A percentile compares a stretch with the other conserved stretches of the same genome.
Conservation (phyloP, 2,113 vertebrate species). For the Nothocercus julius region DNA sequence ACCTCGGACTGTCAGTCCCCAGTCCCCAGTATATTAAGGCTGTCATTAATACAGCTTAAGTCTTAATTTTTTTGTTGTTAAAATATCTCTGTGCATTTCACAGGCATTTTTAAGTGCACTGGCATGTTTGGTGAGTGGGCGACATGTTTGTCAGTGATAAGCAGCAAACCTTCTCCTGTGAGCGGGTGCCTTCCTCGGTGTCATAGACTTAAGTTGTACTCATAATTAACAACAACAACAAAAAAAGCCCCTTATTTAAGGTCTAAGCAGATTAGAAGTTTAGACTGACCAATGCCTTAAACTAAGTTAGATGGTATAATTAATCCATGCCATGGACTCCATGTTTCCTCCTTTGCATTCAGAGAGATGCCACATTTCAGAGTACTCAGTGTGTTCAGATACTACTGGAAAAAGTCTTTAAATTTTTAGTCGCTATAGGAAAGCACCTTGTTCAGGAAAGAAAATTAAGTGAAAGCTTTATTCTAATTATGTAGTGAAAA, state of each 20-base stretch:
- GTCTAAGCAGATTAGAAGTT: not conserved
- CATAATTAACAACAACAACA: not conserved
- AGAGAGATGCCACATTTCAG: not conserved
- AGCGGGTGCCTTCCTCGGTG: not conserved
- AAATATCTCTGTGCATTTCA: not conserved
- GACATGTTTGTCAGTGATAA: not conserved
- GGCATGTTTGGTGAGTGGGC: rapidly evolving
- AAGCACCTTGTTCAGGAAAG: not conserved
- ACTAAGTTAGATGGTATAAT: not conserved
- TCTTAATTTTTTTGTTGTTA: not conserved
- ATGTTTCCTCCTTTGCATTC: not conserved
- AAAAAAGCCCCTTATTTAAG: not conserved
- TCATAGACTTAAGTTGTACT: not conserved
- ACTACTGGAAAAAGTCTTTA: not conserved
- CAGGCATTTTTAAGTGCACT: not conserved
- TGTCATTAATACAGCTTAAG: not conserved
- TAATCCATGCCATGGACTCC: not conserved
- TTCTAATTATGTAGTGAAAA: not conserved
- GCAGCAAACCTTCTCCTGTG: not conserved
- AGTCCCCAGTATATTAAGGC: rapidly evolving
- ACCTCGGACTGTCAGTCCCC: not conserved
- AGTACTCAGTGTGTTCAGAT: not conserved
- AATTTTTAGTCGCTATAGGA: not conserved
- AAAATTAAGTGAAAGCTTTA: not conserved
- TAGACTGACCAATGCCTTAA: not conserved